phyloP scores from a whole-genome alignment of 2,113 vertebrate genomes.

The Hiodon alosoides region DNA sequence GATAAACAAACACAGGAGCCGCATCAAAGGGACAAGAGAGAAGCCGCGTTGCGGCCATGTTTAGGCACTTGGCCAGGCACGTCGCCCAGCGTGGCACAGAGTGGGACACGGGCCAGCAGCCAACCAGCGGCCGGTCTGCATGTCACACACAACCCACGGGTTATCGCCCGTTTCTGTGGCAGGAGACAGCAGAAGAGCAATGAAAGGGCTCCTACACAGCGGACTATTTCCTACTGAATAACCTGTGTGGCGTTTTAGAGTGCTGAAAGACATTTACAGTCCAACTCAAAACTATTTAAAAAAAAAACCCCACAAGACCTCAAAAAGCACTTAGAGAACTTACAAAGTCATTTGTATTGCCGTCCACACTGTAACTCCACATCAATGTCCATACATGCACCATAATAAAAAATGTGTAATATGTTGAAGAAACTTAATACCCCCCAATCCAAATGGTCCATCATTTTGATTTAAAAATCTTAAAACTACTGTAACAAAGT shows the following conservation, averaged over 20 bases:
- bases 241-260: background rate
- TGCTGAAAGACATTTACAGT: background rate
- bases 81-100: background rate
- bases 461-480: no score
- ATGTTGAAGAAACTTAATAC: no score
- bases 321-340: no score
- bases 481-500: no score
- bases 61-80: background rate
- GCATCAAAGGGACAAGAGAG: background rate
- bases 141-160: background rate
- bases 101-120: background rate
- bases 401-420: no score
- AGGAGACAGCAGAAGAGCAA: background rate
- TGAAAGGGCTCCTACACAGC: background rate
- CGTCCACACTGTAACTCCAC: no score
- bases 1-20: slow-evolving; percentile 2
- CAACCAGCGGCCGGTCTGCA: background rate
- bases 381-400: no score
- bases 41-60: background rate
- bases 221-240: no score
- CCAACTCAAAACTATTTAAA: background rate
- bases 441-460: no score
- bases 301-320: no score
- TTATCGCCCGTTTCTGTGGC: background rate
- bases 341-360: no score